These are phyloP conservation scores for Pycnonotus jocosus DNA, from an alignment of 2,113 vertebrate genomes.

Conservation along the genomic window DNA sequence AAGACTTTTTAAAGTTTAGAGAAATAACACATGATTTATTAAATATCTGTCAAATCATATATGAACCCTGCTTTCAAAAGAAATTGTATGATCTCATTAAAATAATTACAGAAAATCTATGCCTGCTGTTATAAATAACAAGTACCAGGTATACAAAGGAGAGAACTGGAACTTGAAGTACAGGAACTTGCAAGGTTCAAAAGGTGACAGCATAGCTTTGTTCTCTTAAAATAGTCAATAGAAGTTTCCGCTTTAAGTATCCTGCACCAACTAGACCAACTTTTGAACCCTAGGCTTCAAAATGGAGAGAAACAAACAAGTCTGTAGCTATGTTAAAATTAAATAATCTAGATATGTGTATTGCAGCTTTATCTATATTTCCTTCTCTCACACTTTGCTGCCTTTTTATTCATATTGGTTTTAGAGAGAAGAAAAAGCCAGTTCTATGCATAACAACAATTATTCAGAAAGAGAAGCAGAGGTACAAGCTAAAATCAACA, in stretches of 20 bases:
- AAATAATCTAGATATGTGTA: neutral
- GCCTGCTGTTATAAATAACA: neutral
- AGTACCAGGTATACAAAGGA: neutral
- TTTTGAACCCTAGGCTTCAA: neutral
- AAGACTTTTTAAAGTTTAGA: neutral
- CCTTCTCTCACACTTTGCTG: neutral
- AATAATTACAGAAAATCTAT: slow-evolving; percentile 12
- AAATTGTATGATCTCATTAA: neutral
- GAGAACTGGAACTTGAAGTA: neutral
- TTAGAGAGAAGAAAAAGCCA: neutral
- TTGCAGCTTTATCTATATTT: neutral
- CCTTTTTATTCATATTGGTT: neutral
- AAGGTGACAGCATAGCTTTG: neutral
- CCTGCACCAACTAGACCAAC: neutral
- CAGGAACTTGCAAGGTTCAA: neutral
- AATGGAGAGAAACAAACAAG: neutral
- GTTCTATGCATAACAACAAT: rapidly evolving
- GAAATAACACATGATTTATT: neutral
- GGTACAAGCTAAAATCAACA: neutral
- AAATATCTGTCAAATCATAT: slow-evolving; percentile 34
- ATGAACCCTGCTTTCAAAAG: neutral
- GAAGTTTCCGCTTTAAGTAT: neutral
- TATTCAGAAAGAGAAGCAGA: neutral
- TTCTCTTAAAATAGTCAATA: neutral
- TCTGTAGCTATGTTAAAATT: neutral